Conservation (phyloP, 2,113 vertebrate genomes). For the Brachyhypopomus gauderio region DNA sequence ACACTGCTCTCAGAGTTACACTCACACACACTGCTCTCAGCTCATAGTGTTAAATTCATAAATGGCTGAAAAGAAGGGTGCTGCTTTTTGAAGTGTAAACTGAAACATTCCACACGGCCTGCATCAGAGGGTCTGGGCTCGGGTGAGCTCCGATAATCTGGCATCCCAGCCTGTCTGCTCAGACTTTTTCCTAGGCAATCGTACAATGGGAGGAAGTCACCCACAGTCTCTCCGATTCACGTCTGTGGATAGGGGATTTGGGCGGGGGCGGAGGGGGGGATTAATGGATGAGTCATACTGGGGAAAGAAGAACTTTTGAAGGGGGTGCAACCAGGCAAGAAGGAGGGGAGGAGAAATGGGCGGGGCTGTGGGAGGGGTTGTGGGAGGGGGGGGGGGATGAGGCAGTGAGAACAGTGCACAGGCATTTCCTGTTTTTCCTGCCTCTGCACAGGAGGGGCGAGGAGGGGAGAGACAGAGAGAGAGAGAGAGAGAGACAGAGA, state of each 20-base stretch:
- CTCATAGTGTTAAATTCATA: no score
- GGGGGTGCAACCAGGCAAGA: constrained; percentile 7
- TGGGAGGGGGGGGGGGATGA: constrained; percentile 10
- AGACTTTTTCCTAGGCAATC: constrained; percentile 48
- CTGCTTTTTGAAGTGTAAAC: constrained; percentile 61
- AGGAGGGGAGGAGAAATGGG: not conserved
- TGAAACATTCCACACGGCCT: constrained; percentile 71
- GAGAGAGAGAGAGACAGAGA: not conserved
- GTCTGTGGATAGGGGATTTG: constrained; percentile 37
- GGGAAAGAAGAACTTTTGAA: constrained; percentile 54
- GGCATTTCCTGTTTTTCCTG: constrained; percentile 77
- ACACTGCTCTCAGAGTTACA: no score
- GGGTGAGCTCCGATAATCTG: constrained; percentile 41
- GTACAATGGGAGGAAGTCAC: constrained; percentile 75
- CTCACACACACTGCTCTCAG: no score
- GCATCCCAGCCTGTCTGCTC: constrained; percentile 36
- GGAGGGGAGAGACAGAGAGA: constrained; percentile 46
- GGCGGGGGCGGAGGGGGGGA: constrained; percentile 27
- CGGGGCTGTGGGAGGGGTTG: constrained; percentile 8
- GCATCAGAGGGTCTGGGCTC: constrained; percentile 41
- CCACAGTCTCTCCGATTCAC: constrained; percentile 48
- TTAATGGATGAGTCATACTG: constrained; percentile 65
- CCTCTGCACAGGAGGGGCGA: constrained; percentile 57
- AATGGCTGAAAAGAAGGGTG: constrained; percentile 33
- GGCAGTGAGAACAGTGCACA: constrained; percentile 66